Evolutionary conservation across 2,888 invertebrate genomes (phyloP), one percentile per base, ranked within the genome.

Genomic region (Siphonodentalium dalli): DNA sequence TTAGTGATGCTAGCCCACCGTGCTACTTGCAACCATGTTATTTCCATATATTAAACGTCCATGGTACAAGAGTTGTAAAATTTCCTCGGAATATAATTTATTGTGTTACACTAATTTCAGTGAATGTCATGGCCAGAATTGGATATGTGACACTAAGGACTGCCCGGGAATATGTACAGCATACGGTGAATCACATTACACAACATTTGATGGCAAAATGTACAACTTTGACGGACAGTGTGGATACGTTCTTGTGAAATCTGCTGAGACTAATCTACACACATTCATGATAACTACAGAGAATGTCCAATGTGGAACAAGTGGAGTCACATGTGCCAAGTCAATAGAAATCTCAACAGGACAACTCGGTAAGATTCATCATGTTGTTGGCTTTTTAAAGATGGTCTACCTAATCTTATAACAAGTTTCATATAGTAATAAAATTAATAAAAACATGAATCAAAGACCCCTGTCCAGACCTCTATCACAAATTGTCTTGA

Each of bases 151-250:
- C 0, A 83, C 86, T 20, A 85, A 87, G 44, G 85, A 86, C 18
- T 80, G 80, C 51, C 87, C 90, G 1, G 90, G 89, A 1, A 86
- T 89, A 2, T 95, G 94, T 77, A 86, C 87, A 15, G 89, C 90
- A 0, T 93, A 92, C 90, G 94, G 95, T 2, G 93, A 93, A 78
- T 92, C 93, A 0, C 94, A 95, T 82, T 89, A 91, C 75, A 87
- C 87, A 68, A 92, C 92, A 0, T 95, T 92, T 79, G 94, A 95
- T 82, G 90, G 89, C 0, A 87, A 86, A 3, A 85, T 87, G 50
- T 94, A 87, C 77, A 92, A 93, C 78, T 94, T 93, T 82, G 91
- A 93, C 81, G 94, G 94, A 0, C 88, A 89, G 54, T 94, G 94
- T 77, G 90, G 91, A 56, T 94, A 94, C 68, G 86, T 92, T 11